phyloP scores from a whole-genome alignment of 2,888 invertebrate species.

The Calliscelio sp. region DNA sequence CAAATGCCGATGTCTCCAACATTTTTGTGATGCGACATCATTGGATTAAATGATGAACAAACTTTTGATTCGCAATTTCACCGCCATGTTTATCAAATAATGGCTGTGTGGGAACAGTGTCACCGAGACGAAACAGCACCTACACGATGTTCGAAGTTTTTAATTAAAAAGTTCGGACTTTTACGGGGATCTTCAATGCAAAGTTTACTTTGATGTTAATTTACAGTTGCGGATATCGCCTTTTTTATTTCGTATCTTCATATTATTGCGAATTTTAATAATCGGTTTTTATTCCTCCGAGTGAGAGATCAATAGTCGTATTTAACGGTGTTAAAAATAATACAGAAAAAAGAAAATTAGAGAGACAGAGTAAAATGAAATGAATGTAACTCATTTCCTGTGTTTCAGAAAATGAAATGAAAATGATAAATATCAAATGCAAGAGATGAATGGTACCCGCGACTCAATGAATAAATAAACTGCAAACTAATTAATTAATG shows the following conservation, averaged over 20 bases:
- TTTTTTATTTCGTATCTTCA: neutral
- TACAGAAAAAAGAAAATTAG: too few relatives aligned
- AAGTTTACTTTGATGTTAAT: slow-evolving; percentile 1
- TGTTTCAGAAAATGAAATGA: too few relatives aligned
- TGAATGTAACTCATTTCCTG: too few relatives aligned
- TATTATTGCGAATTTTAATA: too few relatives aligned
- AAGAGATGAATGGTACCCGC: slow-evolving; percentile 5
- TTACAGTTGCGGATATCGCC: neutral
- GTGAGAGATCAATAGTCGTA: too few relatives aligned
- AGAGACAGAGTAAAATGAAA: too few relatives aligned
- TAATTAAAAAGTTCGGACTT: slow-evolving; percentile 3
- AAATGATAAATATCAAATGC: too few relatives aligned
- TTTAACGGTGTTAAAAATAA: too few relatives aligned
- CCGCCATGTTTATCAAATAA: neutral
- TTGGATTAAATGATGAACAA: neutral
- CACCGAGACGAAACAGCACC: neutral
- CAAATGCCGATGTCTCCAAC: too few relatives aligned
- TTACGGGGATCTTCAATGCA: neutral
- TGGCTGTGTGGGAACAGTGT: neutral
- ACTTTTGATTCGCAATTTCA: neutral
- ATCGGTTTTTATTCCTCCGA: too few relatives aligned
- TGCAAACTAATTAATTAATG: slow-evolving; percentile 18
- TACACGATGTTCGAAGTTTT: neutral
- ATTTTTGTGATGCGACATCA: neutral
- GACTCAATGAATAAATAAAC: too few relatives aligned